Conservation (phyloP, 2,113 vertebrate genomes). For the Esox niger region DNA sequence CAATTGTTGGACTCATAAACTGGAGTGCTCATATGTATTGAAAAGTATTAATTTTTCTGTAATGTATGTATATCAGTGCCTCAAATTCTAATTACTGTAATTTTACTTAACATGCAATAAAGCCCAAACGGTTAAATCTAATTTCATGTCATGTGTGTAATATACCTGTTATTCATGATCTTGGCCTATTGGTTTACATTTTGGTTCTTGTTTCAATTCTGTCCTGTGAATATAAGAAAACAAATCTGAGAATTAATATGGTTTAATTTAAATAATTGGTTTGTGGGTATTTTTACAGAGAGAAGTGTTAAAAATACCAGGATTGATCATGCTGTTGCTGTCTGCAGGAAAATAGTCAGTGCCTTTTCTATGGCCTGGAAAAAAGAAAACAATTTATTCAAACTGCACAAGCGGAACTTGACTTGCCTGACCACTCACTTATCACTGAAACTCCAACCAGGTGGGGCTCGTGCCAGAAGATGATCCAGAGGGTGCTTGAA, state of each 20-base stretch:
- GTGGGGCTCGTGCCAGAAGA: constrained; percentile 12
- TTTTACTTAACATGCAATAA: too few relatives aligned
- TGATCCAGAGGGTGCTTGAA: constrained; percentile 21
- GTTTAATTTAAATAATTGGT: background rate
- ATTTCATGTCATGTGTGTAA: too few relatives aligned
- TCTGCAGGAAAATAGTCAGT: background rate
- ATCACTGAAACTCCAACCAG: constrained; percentile 5
- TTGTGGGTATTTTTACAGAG: background rate
- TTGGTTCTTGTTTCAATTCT: too few relatives aligned
- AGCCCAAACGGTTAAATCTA: too few relatives aligned
- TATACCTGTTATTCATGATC: too few relatives aligned
- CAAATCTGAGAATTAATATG: background rate
- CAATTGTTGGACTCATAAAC: too few relatives aligned
- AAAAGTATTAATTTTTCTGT: too few relatives aligned
- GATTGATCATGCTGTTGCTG: background rate
- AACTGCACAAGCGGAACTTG: background rate
- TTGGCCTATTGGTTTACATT: too few relatives aligned
- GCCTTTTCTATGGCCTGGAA: background rate
- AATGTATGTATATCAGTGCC: too few relatives aligned
- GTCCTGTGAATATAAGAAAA: too few relatives aligned
- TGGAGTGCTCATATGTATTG: too few relatives aligned
- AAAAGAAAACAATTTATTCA: background rate
- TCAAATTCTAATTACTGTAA: too few relatives aligned
- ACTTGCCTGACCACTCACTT: background rate
- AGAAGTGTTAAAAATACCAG: background rate